Base-by-base conservation (phyloP, 2,113 vertebrate species). In the Pelmatolapia mariae region DNA sequence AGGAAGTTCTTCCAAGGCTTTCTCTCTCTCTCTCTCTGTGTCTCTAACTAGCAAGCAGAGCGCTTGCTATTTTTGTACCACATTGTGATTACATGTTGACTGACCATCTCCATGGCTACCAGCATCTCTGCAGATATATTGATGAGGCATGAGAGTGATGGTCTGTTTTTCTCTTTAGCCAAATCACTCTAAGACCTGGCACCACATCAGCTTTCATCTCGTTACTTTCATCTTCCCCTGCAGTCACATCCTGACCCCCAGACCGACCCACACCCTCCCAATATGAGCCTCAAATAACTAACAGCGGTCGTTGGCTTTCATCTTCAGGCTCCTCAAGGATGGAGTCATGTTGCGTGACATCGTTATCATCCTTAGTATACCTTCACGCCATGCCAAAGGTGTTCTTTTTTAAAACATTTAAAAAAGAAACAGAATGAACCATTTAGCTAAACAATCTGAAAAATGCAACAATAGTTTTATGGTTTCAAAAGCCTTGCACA, bases 61-160 rank as follows among this genome's bases (percentile, higher is more conserved):
- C 1, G 4, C 29, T 24, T 87, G 78, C 90, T 94, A 91, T 92
- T 94, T 94, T 78, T 88, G 71, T 71, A 59, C 15, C 18, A 29
- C 89, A 81, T 90, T 90, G 89, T 93, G 81, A 91, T 91, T 90
- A 87, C 86, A 89, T 91, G 90, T 93, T 91, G 85, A 84, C 89
- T 53, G 53, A 84, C 89, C 68, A 76, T 93, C 87, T 87, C 91
- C 87, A 93, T 93, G 91, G 50, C 89, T 26, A 93, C 91, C 66
- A 87, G 80, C 36, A 89, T 91, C 93, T 87, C 84, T 89, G 88
- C 90, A 92, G 82, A 89, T 87, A 56, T 81, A 83, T 78, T 84
- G 84, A 87, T 78, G 78, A 83, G 88, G 83, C 45, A 24, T 83
- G 57, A 82, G 80, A 76, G 66, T 89, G 63, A 26, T 45, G 13